Evolutionary conservation across 2,888 invertebrate species (phyloP).

Genomic region (Caradrina kadenii): DNA sequence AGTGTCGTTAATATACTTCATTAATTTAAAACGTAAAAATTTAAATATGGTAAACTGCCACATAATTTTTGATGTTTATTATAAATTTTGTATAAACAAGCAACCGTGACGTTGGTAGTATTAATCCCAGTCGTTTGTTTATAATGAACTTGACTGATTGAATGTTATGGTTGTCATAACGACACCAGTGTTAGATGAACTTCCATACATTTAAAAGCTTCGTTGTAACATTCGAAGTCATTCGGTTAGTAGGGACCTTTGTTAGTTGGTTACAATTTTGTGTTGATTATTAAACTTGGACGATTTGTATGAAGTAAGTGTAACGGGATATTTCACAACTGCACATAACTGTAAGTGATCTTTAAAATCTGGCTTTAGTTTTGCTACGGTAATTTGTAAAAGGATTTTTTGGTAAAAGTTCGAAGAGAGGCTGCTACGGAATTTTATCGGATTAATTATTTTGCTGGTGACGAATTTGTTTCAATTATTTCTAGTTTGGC

Average conservation of each 20-base stretch:
- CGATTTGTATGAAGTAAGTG: constrained; percentile 51
- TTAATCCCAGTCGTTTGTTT: constrained; percentile 68
- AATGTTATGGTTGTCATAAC: constrained; percentile 72
- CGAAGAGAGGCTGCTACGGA: constrained; percentile 6
- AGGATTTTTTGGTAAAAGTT: constrained; percentile 35
- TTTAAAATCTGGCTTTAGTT: constrained; percentile 42
- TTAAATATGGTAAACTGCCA: constrained; percentile 73
- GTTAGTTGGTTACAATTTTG: constrained; percentile 42
- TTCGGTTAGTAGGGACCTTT: constrained; percentile 21
- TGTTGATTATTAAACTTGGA: constrained; percentile 59
- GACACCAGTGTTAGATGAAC: constrained; percentile 65
- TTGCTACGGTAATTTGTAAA: constrained; percentile 32
- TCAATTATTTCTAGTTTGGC: neutral
- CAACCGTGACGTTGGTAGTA: constrained; percentile 66
- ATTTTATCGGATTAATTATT: constrained; percentile 3
- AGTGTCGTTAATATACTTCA: constrained; percentile 51
- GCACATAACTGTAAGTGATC: constrained; percentile 34
- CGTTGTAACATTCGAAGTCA: constrained; percentile 6
- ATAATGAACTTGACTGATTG: constrained; percentile 77
- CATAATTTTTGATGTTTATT: constrained; percentile 75
- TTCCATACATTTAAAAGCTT: constrained; percentile 47
- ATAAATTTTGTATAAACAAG: constrained; percentile 74
- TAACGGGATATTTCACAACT: constrained; percentile 54
- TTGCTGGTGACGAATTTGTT: neutral
- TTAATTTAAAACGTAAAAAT: constrained; percentile 69